Percentiles rank a stretch among this genome's conserved stretches.
These are phyloP conservation scores for Cirrhinus molitorella DNA, from an alignment of 2,797 vertebrate species.

Conservation along the genomic window DNA sequence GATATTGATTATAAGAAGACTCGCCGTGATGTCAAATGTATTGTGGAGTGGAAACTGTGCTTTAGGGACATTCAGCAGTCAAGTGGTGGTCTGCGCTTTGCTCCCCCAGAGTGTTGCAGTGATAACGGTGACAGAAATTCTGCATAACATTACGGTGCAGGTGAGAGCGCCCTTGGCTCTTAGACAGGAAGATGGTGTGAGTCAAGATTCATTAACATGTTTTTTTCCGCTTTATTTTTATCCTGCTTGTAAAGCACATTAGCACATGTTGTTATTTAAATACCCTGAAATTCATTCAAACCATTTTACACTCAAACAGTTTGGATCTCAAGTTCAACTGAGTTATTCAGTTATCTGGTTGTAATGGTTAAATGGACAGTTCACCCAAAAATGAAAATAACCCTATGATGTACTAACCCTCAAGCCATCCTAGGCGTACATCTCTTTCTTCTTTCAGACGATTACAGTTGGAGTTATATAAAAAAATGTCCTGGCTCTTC, in stretches of 20 bases:
- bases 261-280: neutral
- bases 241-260: neutral
- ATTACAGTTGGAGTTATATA: no score
- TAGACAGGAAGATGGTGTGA: slow-evolving; percentile 18
- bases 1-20: slow-evolving; percentile 15
- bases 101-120: slow-evolving; percentile 34
- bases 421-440: no score
- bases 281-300: neutral
- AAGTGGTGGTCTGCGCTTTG: slow-evolving; percentile 24
- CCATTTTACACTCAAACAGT: neutral
- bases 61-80: slow-evolving; percentile 27
- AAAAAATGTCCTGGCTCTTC: no score
- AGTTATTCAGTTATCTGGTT: neutral
- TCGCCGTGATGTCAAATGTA: neutral
- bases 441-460: no score
- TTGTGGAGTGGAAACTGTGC: neutral
- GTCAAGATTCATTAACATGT: slow-evolving; percentile 22
- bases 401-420: no score
- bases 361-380: neutral
- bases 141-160: slow-evolving; percentile 24
- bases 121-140: slow-evolving; percentile 26
- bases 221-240: slow-evolving; percentile 1
- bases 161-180: slow-evolving; percentile 27
- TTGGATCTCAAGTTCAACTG: neutral
- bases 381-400: neutral